phyloP scores from a whole-genome alignment of 2,888 invertebrate genomes.

The Eumacrocentrus americanus region DNA sequence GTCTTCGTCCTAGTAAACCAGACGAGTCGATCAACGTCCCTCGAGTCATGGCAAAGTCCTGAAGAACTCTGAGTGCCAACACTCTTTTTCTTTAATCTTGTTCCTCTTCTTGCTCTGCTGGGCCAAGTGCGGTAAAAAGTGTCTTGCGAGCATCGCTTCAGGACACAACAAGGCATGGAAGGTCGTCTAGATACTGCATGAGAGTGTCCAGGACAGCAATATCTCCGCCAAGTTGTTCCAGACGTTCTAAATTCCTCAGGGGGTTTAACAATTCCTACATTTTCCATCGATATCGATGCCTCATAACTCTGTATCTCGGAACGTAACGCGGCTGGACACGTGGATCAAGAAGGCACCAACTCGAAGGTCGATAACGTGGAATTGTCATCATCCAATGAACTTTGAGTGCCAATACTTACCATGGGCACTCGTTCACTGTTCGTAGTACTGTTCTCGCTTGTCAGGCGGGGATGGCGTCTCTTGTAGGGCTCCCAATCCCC shows the following conservation, averaged over 20 bases:
- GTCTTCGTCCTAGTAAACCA: conserved; percentile 23
- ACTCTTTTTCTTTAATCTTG: conserved; percentile 33
- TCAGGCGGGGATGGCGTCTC: conserved; percentile 65
- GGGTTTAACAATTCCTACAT: conserved; percentile 44
- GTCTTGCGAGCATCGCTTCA: conserved; percentile 42
- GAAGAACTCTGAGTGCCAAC: conserved; percentile 40
- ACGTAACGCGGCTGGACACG: conserved; percentile 35
- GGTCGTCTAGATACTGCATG: conserved; percentile 42
- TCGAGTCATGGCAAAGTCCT: conserved; percentile 22
- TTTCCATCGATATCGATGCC: conserved; percentile 22
- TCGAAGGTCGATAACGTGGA: conserved; percentile 44
- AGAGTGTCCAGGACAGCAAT: conserved; percentile 44
- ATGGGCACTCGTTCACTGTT: conserved; percentile 27
- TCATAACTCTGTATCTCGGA: conserved; percentile 7
- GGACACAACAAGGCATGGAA: conserved; percentile 45
- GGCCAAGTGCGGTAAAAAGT: conserved; percentile 53
- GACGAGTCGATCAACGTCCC: conserved; percentile 17
- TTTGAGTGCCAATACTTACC: conserved; percentile 52
- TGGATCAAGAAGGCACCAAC: conserved; percentile 53
- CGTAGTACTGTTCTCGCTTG: conserved; percentile 11
- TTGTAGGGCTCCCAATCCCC: conserved; percentile 68
- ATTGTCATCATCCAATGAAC: conserved; percentile 53
- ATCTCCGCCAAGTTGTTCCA: conserved; percentile 36
- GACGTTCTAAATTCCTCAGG: conserved; percentile 42
- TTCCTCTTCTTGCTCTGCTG: conserved; percentile 29